Evolutionary conservation across 2,797 vertebrate species (phyloP).

Genomic region (Catharus ustulatus): DNA sequence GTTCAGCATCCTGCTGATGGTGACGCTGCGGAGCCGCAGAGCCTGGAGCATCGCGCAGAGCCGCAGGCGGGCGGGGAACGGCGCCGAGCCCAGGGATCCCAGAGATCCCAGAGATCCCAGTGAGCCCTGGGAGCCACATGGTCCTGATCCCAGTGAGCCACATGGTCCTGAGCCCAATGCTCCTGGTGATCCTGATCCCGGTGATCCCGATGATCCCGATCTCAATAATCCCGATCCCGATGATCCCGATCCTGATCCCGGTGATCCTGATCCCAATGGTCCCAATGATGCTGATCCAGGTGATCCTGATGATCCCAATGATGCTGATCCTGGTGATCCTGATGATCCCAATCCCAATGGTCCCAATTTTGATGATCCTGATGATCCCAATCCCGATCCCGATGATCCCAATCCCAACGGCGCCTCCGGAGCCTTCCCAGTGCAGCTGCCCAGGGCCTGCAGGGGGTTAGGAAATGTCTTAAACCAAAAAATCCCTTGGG

Average conservation of each 20-base stretch:
- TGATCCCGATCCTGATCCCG: neutral
- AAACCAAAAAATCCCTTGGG: neutral
- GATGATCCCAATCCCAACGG: fast-evolving
- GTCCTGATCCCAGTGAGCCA: too few relatives aligned
- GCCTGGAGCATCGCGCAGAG: conserved; percentile 83
- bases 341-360: fast-evolving
- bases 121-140: neutral
- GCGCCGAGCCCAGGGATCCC: fast-evolving
- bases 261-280: fast-evolving
- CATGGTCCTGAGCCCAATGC: neutral
- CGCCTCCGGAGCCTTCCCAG: fast-evolving
- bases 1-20: conserved; percentile 82
- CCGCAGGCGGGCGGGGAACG: conserved; percentile 69
- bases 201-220: neutral
- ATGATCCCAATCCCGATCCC: too few relatives aligned
- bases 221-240: neutral
- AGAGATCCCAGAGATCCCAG: too few relatives aligned
- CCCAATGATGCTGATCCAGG: neutral
- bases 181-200: neutral
- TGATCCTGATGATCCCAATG: too few relatives aligned
- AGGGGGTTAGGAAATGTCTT: fast-evolving
- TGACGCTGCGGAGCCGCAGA: conserved; percentile 81
- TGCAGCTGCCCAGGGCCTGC: conserved; percentile 29
- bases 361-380: neutral
- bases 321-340: too few relatives aligned